Evolutionary conservation across 2,113 vertebrate species (phyloP), one percentile per base, ranked within the genome.

Genomic region (Phoenicopterus ruber): DNA sequence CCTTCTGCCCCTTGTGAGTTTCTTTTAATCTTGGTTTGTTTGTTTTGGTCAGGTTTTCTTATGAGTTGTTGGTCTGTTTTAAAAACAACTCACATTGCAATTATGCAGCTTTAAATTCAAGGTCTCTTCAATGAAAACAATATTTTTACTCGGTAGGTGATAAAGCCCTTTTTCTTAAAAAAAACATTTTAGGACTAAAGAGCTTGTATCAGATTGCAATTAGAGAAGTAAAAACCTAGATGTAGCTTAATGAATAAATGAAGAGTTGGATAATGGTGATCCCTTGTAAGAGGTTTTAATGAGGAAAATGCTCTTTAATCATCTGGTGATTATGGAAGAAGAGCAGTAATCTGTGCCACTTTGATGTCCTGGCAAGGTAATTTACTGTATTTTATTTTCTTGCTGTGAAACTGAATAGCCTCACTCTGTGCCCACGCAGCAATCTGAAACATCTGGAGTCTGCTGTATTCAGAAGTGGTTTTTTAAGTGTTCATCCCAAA

Each of bases 301-400:
- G 93, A 96, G 73, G 88, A 90, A 91, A 89, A 57, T 86, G 46
- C 40, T 96, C 86, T 91, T 96, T 93, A 96, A 95, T 98, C 93
- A 97, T 93, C 38, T 89, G 57, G 73, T 76, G 65, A 93, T 97
- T 77, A 54, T 47, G 19, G 29, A 83, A 95, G 82, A 94, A 91
- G 69, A 93, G 54, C 13, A 2, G 3, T 40, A 97, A 82, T 97
- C 95, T 97, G 40, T 13, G 7, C 66, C 55, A 44, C 91, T 97
- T 96, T 96, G 82, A 83, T 95, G 78, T 69, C 88, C 82, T 84
- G 52, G 66, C 74, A 70, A 89, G 80, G 82, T 91, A 92, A 96
- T 96, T 97, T 95, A 58, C 92, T 95, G 44, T 70, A 46, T 78
- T 97, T 97, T 86, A 42, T 96, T 93, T 88, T 76, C 70, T 89